phyloP scores from a whole-genome alignment of 2,888 invertebrate genomes.

The Ichneumon xanthorius region DNA sequence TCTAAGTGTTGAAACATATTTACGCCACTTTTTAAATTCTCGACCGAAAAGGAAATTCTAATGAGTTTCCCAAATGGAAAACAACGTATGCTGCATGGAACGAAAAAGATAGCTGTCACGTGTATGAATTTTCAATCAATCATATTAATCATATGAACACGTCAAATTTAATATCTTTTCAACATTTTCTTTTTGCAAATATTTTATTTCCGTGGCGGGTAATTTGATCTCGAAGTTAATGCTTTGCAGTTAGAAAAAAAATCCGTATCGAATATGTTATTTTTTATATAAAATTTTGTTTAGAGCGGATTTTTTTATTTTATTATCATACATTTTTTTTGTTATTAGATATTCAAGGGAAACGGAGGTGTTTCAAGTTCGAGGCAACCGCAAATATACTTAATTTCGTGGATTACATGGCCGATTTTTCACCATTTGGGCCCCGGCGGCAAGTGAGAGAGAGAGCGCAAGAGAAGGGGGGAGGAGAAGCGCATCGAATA shows the following conservation, averaged over 20 bases:
- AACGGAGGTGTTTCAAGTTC: background rate
- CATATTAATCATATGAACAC: background rate
- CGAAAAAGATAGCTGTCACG: background rate
- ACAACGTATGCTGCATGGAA: background rate
- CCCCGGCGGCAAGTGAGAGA: background rate
- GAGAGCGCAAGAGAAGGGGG: background rate
- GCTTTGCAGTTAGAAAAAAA: background rate
- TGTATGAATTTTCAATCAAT: background rate
- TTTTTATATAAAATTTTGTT: background rate
- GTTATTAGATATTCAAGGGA: background rate
- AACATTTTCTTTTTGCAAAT: background rate
- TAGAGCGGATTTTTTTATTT: background rate
- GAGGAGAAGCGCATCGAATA: slow-evolving; percentile 71
- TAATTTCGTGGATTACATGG: slow-evolving; percentile 58
- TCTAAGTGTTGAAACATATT: background rate
- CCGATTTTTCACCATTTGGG: slow-evolving; percentile 63
- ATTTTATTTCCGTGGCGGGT: background rate
- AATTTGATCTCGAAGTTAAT: background rate
- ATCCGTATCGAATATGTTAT: background rate
- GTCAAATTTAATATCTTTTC: background rate
- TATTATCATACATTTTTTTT: background rate
- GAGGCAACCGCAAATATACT: background rate
- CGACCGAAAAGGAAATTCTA: background rate
- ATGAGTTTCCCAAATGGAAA: background rate
- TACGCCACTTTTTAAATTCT: background rate